Base-by-base conservation (phyloP, 1,140 invertebrate species). In the Bombus turneri region DNA sequence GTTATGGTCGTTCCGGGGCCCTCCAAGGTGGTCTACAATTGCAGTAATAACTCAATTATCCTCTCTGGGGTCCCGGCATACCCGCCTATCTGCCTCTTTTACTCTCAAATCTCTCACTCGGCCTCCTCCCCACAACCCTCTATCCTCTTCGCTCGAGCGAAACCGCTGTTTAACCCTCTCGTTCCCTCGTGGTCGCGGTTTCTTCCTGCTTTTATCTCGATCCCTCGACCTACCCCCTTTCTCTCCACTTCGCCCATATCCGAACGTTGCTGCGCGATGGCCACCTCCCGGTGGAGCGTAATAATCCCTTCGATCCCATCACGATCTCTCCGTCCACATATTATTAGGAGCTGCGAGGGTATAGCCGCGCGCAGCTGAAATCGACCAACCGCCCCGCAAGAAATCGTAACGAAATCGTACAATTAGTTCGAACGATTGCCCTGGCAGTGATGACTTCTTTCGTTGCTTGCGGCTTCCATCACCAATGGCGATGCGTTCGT, bases 41-140 rank as follows among this genome's bases (percentile, higher is more conserved):
- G 95, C 94, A 95, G 94, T 95, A 95, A 95, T 95, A 95, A 95
- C 95, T 95, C 95, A 95, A 95, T 95, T 95, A 95, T 95, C 94
- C 93, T 95, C 94, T 95, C 93, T 90, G 92, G 92, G 93, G 93
- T 88, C 90, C 85, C 90, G 93, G n/a, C n/a, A n/a, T 93, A 93
- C 92, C 94, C 94, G 93, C 94, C 94, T 95, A 94, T 95, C 94
- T 95, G 93, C 94, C 94, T 95, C 94, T 93, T 95, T 95, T 95
- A 94, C 94, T 95, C 94, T 95, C 93, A 93, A 94, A 95, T 95
- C 95, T 95, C 94, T 95, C 94, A 93, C 94, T 94, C 93, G 88
- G 90, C 89, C 87, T 90, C 90, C 66, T 76, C 78, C 72, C 66
- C 77, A 77, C 86, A 73, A 71, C 68, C 85, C 87, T 80, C 64